These are phyloP conservation scores for Rallus crepitans DNA, from an alignment of 2,797 vertebrate species.

Conservation along the genomic window DNA sequence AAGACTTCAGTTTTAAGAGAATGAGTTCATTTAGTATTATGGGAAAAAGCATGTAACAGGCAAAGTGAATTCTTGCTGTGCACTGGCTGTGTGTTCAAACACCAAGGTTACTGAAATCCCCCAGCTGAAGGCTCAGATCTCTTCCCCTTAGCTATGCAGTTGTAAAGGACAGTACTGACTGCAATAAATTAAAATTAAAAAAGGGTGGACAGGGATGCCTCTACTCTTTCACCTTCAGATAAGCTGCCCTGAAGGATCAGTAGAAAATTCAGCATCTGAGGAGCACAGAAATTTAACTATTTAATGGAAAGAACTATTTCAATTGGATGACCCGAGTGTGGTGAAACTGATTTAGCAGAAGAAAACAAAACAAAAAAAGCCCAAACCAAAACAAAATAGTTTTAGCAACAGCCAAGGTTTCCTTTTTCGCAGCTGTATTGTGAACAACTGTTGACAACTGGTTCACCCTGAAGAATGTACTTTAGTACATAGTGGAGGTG, in stretches of 20 bases:
- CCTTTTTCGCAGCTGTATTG: not conserved
- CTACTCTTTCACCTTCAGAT: not conserved
- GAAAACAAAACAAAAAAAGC: not conserved
- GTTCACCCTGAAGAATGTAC: not conserved
- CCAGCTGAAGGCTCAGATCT: not conserved
- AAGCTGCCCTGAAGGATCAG: not conserved
- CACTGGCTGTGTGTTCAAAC: not conserved
- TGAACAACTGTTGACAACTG: not conserved
- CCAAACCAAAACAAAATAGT: not conserved
- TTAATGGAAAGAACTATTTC: not conserved
- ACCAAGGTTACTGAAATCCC: slow-evolving; percentile 38
- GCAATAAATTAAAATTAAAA: slow-evolving; percentile 35
- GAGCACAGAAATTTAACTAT: not conserved
- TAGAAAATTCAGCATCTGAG: slow-evolving; percentile 1
- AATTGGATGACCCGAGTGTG: not conserved
- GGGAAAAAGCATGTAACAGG: not conserved
- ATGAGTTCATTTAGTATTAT: not conserved
- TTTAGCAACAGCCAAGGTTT: not conserved
- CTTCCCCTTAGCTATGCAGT: slow-evolving; percentile 16
- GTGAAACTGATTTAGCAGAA: not conserved
- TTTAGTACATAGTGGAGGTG: not conserved
- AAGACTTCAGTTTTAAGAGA: not conserved
- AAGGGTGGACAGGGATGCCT: not conserved
- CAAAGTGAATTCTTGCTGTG: not conserved
- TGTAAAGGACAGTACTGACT: slow-evolving; percentile 20